These are phyloP conservation scores for Aleadryas rufinucha DNA, from an alignment of 2,113 vertebrate genomes.

Conservation along the genomic window DNA sequence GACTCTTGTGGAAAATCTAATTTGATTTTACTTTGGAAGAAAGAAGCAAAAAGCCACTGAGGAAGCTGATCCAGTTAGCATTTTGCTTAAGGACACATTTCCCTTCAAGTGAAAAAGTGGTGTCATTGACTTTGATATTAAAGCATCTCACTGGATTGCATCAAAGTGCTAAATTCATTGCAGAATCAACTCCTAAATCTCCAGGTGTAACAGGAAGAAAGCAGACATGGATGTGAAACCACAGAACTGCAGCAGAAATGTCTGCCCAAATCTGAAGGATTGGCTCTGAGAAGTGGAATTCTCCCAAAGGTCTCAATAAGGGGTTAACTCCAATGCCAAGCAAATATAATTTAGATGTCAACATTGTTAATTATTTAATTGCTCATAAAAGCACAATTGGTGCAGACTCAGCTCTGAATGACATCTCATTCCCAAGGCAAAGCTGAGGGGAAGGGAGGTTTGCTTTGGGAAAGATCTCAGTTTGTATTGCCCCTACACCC, in stretches of 20 bases:
- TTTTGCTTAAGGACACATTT: not conserved
- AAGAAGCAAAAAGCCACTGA: not conserved
- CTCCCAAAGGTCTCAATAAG: not conserved
- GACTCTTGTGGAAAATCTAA: not conserved
- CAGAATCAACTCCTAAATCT: not conserved
- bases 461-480: not conserved
- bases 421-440: not conserved
- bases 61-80: not conserved
- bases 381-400: conserved; percentile 21
- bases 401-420: not conserved
- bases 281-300: not conserved
- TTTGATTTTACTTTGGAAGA: not conserved
- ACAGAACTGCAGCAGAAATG: not conserved
- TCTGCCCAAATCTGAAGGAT: not conserved
- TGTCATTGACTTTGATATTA: not conserved
- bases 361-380: conserved; percentile 63
- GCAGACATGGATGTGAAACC: not conserved
- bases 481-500: not conserved
- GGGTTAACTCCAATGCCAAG: conserved; percentile 37
- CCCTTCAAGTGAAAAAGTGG: not conserved
- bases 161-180: not conserved
- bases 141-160: not conserved
- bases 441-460: not conserved
- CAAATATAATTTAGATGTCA: conserved; percentile 53
- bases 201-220: not conserved